Base-by-base conservation (phyloP, 37 sponge, comb jelly and placozoan species). In the Sycon ciliatum region DNA sequence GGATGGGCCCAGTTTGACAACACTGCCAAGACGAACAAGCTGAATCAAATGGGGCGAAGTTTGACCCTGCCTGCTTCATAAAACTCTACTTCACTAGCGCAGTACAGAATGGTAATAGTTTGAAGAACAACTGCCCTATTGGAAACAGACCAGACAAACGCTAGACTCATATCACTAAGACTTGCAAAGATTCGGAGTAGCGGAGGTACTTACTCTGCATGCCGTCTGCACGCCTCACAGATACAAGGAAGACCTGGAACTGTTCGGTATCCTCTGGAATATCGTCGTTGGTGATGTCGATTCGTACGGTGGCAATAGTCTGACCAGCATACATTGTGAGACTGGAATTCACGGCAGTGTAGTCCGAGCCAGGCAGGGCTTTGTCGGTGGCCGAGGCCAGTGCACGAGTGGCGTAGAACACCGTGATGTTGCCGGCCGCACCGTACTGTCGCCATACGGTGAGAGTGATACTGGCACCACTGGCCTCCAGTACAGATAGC, bases 401-500 rank as follows among this genome's bases (percentile, higher is more conserved):
- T 7, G 63, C 16, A 30, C 63, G 27, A 22, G 63, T 60, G 31
- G 63, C 11, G 26, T 60, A 60, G 7, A 11, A 9, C 9, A 89
- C 80, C 36, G 33, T 28, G n/a, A 89, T 82, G 42, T 54, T 56
- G 1, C 90, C 83, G 35, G 32, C 58, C 26, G 80, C 77, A 38
- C 90, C 90, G 74, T 67, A 89, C 31, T 34, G 36, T 33, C 90
- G 65, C 80, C 82, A 79, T 0, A 89, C 78, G 4, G 72, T 32
- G 3, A 86, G 30, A 13, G 66, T 7, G 11, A 42, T 73, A 80
- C 78, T 22, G 31, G 7, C 63, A 28, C n/a, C n/a, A n/a, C 7
- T 18, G 27, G n/a, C 63, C 16, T 60, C 63, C 9, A 18, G 7
- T 11, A 60, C 63, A 11, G 9, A 11, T 11, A 60, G 9, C 63